These are phyloP conservation scores for Melanocharis versteri DNA, from an alignment of 2,113 vertebrate species.

Conservation along the genomic window DNA sequence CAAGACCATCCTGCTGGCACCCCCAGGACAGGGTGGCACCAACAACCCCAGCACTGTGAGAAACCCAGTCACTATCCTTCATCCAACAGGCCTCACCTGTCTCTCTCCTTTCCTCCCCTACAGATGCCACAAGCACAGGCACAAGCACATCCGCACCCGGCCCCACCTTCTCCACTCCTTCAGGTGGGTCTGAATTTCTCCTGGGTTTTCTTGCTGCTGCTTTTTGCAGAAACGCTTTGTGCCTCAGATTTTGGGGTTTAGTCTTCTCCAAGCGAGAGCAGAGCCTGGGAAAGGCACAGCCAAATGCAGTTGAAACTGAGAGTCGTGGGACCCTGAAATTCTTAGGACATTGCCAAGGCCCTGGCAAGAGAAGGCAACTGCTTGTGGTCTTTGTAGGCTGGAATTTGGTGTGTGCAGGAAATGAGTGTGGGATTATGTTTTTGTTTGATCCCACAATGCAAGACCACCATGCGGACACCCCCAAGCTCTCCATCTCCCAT, in stretches of 20 bases:
- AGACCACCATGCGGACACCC: rapidly evolving
- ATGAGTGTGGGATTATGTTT: rapidly evolving
- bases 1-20: rapidly evolving
- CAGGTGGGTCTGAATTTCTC: background rate
- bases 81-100: background rate
- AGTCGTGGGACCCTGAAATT: rapidly evolving
- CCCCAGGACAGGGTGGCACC: rapidly evolving
- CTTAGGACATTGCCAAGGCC: background rate
- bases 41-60: rapidly evolving
- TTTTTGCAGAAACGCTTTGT: background rate
- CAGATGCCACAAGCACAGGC: rapidly evolving
- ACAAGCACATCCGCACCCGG: rapidly evolving
- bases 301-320: background rate
- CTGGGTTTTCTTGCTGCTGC: rapidly evolving
- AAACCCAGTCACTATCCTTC: rapidly evolving
- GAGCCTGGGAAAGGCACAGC: background rate
- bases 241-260: background rate
- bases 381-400: rapidly evolving
- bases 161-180: rapidly evolving
- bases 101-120: background rate
- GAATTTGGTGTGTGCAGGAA: rapidly evolving
- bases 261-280: rapidly evolving
- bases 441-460: rapidly evolving
- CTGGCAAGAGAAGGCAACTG: rapidly evolving
- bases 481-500: rapidly evolving